phyloP scores from a whole-genome alignment of 2,797 vertebrate genomes.

The Stomatorhinus walkeri region DNA sequence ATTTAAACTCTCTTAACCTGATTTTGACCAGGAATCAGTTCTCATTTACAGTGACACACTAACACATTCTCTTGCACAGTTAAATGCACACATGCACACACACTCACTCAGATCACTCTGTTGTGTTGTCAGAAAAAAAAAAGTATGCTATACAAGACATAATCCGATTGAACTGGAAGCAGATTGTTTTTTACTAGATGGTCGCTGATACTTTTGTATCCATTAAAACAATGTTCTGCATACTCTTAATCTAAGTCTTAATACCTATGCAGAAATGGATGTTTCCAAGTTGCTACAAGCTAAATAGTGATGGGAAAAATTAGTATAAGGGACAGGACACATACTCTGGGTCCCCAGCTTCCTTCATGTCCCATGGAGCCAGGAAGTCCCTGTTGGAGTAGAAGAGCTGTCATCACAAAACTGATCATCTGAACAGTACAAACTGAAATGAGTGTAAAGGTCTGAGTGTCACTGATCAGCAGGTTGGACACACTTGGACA shows the following conservation, averaged over 20 bases:
- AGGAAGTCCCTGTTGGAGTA: constrained; percentile 59
- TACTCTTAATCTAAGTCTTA: neutral
- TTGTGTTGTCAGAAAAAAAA: neutral
- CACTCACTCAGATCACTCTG: neutral
- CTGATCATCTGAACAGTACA: neutral
- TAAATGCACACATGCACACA: neutral
- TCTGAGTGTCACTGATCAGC: neutral
- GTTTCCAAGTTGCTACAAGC: neutral
- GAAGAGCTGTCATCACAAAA: constrained; percentile 16
- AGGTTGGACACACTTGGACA: neutral
- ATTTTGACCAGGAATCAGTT: neutral
- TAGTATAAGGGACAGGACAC: constrained; percentile 30
- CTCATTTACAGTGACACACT: neutral
- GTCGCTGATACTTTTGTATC: neutral
- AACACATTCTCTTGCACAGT: neutral
- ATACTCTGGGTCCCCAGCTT: constrained; percentile 61
- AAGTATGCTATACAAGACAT: neutral
- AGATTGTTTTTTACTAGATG: neutral
- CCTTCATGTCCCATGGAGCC: constrained; percentile 59
- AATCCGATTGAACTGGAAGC: neutral
- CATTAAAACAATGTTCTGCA: neutral
- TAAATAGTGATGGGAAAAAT: neutral
- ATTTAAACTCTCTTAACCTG: neutral
- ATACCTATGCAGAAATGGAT: neutral
- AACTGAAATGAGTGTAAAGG: neutral